Evolutionary conservation across 2,113 vertebrate species (phyloP), one percentile per base, ranked within the genome.

Genomic region (Sinocyclocheilus rhinocerous): DNA sequence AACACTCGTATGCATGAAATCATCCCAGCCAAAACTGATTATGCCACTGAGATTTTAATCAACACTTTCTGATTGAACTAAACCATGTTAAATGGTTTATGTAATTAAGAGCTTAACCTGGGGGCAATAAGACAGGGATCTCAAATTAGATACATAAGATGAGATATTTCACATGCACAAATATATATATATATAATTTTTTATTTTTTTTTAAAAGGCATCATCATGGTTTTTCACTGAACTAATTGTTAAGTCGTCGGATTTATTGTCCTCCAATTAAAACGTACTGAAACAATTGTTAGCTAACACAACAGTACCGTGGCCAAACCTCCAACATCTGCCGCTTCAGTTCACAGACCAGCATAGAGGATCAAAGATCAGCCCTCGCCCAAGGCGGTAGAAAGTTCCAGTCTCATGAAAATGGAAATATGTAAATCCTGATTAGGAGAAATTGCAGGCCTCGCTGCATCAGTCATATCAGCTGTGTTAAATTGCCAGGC

Each of bases 381-480:
- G 50, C 73, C 55, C 24, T 45, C 3, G 9, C 83, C 29, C 33
- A 0, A 57, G 36, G 83, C 59, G 12, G 6, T 6, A 11, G 48
- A 61, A 77, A 67, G 77, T 18, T 26, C 63, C 33, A 0, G 26
- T 18, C 39, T 67, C 70, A 48, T 87, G 57, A 83, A 87, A 83
- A 87, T 87, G 80, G 72, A 87, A 83, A 87, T 83, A 83, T 87
- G 80, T 26, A 87, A 87, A 87, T 83, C 69, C 50, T 81, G n/a
- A 73, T 84, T 84, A 84, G 52, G 22, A 45, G 20, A 57, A 75
- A 75, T 42, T 15, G 83, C 42, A 48, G 73, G 72, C 26, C 26
- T 81, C 33, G 4, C 22, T 59, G 72, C 72, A 63, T n/a, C 29
- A 75, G 69, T 59, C 69, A 24, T 81, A 61, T 81, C 57, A 39